Percentiles rank a stretch among this genome's conserved stretches.
Conservation (phyloP, 2,797 vertebrate genomes). For the Morus bassanus region DNA sequence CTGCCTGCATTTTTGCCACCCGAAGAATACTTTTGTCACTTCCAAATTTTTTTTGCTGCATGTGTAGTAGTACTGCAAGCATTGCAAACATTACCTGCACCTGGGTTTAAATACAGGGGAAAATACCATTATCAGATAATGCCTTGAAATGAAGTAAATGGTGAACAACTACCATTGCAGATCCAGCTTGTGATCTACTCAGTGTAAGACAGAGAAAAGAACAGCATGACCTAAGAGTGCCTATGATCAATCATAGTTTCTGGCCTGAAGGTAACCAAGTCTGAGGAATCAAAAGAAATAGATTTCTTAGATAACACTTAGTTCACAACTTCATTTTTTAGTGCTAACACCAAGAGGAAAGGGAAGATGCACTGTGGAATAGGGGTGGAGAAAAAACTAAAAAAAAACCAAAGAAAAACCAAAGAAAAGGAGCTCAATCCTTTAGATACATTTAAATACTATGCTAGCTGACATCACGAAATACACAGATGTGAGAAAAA, state of each 20-base stretch:
- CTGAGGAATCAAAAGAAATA: neutral
- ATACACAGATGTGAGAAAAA: neutral
- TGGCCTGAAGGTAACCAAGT: neutral
- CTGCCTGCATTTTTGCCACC: neutral
- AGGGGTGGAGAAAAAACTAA: neutral
- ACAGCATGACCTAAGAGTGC: neutral
- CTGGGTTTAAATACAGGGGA: neutral
- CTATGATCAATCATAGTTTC: neutral
- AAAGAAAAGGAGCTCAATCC: neutral
- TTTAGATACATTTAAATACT: neutral
- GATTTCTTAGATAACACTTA: neutral
- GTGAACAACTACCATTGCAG: neutral
- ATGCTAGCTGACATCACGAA: neutral
- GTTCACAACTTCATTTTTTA: neutral
- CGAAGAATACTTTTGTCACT: neutral
- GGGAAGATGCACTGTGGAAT: neutral
- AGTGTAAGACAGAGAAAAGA: neutral
- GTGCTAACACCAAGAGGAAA: neutral
- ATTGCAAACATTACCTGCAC: neutral
- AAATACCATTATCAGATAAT: neutral
- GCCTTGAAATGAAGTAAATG: neutral
- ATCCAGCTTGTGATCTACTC: neutral
- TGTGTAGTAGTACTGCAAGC: neutral
- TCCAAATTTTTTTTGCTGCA: neutral
- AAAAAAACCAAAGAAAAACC: too few relatives aligned